Evolutionary conservation across 2,797 vertebrate species (phyloP).

Genomic region (Tarsius wallacei): DNA sequence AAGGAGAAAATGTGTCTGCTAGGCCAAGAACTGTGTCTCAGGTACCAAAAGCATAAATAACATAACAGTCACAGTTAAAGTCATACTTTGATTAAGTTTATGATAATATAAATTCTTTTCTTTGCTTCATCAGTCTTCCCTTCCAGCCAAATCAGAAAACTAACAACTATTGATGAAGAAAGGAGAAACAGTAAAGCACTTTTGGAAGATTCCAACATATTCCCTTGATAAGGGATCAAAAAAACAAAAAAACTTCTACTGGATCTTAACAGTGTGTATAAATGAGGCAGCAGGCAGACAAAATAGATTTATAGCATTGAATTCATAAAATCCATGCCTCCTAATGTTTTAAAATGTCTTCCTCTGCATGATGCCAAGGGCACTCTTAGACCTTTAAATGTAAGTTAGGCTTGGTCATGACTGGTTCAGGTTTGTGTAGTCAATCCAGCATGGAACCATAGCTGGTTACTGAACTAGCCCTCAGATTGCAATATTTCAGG

Average conservation of each 20-base stretch:
- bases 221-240: neutral
- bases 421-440: neutral
- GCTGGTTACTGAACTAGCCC: neutral
- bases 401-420: neutral
- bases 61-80: neutral
- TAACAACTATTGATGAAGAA: neutral
- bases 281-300: neutral
- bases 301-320: neutral
- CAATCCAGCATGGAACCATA: neutral
- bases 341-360: neutral
- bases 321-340: neutral
- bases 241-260: neutral
- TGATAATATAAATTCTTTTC: neutral
- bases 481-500: neutral
- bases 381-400: neutral
- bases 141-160: slow-evolving; percentile 3
- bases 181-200: neutral
- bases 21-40: neutral
- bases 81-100: neutral
- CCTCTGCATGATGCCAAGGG: neutral
- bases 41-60: neutral
- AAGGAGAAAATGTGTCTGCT: neutral
- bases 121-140: neutral
- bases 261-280: neutral
- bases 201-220: slow-evolving; percentile 8